Evolutionary conservation across 2,113 vertebrate species (phyloP).

Genomic region (Falcunculus frontatus): DNA sequence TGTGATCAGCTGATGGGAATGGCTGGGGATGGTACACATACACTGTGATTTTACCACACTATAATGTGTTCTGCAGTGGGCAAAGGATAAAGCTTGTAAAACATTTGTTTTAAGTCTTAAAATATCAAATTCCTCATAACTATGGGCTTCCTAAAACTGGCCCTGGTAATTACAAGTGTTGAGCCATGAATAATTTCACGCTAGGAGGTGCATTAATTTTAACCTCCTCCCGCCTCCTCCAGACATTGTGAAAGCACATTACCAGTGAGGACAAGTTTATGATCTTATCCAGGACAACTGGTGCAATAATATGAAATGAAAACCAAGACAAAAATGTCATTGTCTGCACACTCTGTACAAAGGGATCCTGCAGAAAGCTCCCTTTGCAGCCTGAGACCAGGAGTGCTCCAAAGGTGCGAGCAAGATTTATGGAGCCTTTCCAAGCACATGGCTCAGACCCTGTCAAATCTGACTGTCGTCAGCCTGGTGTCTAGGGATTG

Average conservation of each 20-base stretch:
- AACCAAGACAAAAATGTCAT: constrained; percentile 59
- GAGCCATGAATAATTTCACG: constrained; percentile 65
- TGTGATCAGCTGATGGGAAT: constrained; percentile 67
- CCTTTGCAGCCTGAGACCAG: not conserved
- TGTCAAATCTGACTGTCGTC: not conserved
- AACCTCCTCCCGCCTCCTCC: constrained; percentile 46
- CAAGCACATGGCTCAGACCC: not conserved
- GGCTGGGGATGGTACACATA: constrained; percentile 11
- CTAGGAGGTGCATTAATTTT: constrained; percentile 42
- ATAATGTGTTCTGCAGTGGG: constrained; percentile 57
- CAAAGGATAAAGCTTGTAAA: constrained; percentile 68
- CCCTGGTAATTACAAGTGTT: constrained; percentile 71
- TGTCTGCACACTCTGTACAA: constrained; percentile 27
- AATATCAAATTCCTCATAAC: constrained; percentile 79
- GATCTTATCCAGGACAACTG: constrained; percentile 66
- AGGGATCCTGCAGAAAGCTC: constrained; percentile 20
- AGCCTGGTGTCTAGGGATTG: not conserved
- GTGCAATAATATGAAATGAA: constrained; percentile 54
- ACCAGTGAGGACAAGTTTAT: constrained; percentile 63
- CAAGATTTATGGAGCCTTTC: constrained; percentile 17
- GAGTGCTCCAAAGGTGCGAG: not conserved
- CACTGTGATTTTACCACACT: not conserved
- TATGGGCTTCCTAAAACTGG: constrained; percentile 55
- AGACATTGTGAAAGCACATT: constrained; percentile 34
- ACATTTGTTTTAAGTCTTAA: constrained; percentile 84